phyloP scores from a whole-genome alignment of 2,797 vertebrate genomes.

The Aulostomus chinensis region DNA sequence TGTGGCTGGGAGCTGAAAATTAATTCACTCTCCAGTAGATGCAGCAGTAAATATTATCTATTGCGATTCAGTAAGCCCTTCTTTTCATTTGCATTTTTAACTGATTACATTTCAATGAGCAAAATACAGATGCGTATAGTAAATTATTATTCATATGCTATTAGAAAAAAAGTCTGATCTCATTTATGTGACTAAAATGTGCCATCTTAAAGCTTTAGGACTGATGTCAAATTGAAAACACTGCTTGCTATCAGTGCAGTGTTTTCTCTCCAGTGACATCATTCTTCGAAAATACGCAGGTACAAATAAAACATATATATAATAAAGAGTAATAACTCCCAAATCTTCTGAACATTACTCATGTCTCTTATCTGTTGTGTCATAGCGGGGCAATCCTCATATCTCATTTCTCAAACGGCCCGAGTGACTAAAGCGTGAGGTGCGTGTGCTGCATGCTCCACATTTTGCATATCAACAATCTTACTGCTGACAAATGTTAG shows the following conservation, averaged over 20 bases:
- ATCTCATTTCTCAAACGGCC: conserved; percentile 78
- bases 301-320: conserved; percentile 64
- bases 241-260: neutral
- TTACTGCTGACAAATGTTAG: conserved; percentile 82
- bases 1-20: conserved; percentile 85
- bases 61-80: conserved; percentile 10
- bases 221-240: no score
- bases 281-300: conserved; percentile 39
- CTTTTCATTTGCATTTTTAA: conserved; percentile 26
- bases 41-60: conserved; percentile 71
- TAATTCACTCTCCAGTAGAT: conserved; percentile 84
- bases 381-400: conserved; percentile 82
- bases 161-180: no score
- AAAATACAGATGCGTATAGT: no score
- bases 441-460: conserved; percentile 75
- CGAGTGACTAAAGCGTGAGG: conserved; percentile 82
- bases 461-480: conserved; percentile 92
- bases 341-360: conserved; percentile 80
- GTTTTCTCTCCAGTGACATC: conserved; percentile 29
- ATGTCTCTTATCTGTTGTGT: conserved; percentile 90
- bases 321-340: conserved; percentile 74
- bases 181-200: no score
- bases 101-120: conserved; percentile 11
- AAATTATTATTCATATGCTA: no score
- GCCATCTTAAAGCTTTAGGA: no score